A percentile compares a stretch with the other conserved stretches of the same genome.
These are phyloP conservation scores for Morphnarchus princeps DNA, from an alignment of 2,113 vertebrate genomes.

Conservation along the genomic window DNA sequence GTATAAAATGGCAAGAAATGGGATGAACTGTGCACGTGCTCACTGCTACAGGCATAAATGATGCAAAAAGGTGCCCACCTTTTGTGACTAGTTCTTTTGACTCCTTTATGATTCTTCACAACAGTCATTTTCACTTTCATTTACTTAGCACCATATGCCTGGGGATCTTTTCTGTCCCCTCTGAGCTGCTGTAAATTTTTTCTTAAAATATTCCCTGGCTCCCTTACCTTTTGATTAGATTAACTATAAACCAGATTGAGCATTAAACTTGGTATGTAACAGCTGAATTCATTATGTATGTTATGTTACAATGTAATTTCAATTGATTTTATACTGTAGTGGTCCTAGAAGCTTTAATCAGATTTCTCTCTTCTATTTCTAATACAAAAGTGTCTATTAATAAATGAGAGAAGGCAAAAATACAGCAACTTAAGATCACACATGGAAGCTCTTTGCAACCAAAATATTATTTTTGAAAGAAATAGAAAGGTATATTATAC, in stretches of 20 bases:
- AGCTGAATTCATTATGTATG: not conserved
- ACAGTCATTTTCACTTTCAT: not conserved
- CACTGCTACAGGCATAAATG: not conserved
- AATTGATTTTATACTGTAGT: not conserved
- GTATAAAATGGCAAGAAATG: not conserved
- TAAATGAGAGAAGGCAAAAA: not conserved
- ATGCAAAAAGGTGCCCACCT: not conserved
- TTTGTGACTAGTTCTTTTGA: not conserved
- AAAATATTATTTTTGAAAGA: not conserved
- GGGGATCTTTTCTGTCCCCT: not conserved
- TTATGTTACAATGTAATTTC: not conserved
- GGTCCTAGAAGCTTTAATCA: conserved; percentile 19
- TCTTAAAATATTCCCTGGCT: not conserved
- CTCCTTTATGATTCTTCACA: not conserved
- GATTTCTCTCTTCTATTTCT: not conserved
- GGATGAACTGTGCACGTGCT: not conserved
- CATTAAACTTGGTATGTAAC: conserved; percentile 5
- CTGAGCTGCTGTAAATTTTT: not conserved
- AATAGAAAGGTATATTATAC: not conserved
- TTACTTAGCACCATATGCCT: not conserved
- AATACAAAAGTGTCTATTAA: not conserved
- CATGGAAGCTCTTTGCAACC: not conserved
- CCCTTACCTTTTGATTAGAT: not conserved
- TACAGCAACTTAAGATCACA: not conserved
- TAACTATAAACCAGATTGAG: conserved; percentile 8